Percentiles rank a stretch among this genome's conserved stretches.
Conservation (phyloP, 2,888 invertebrate species). For the Laspeyria flexula region DNA sequence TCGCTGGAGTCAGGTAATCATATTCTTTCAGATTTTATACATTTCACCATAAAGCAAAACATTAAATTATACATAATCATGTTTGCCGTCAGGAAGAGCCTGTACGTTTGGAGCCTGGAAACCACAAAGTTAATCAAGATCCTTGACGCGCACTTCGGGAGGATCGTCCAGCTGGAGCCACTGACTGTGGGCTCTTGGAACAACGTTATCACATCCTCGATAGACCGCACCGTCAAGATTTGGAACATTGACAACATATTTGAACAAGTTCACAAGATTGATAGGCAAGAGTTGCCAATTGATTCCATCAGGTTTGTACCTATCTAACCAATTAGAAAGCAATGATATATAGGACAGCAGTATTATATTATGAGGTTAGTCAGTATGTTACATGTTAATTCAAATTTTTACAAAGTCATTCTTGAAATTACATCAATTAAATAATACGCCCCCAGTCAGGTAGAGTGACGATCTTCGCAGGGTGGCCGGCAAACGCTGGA, state of each 20-base stretch:
- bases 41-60: no score
- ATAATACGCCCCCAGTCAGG: no score
- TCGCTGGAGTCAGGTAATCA: conserved; percentile 94
- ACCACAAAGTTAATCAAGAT: conserved; percentile 94
- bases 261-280: conserved; percentile 98
- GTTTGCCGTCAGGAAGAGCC: conserved; percentile 90
- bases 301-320: conserved; percentile 92
- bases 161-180: conserved; percentile 96
- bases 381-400: no score
- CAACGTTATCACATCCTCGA: conserved; percentile 97
- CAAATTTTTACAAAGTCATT: no score
- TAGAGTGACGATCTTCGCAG: no score
- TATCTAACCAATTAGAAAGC: no score
- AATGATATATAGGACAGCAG: no score
- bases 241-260: conserved; percentile 99
- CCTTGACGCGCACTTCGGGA: conserved; percentile 98
- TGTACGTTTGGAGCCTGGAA: conserved; percentile 97
- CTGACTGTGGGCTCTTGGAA: conserved; percentile 96
- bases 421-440: no score
- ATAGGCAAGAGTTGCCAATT: conserved; percentile 97
- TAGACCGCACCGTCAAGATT: conserved; percentile 98
- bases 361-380: no score
- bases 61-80: no score
- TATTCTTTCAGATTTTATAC: no score
- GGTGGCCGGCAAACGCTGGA: no score